Percentiles rank a stretch among this genome's conserved stretches.
Evolutionary conservation across 2,888 invertebrate species (phyloP).

Genomic region (Ophonus ardosiacus): DNA sequence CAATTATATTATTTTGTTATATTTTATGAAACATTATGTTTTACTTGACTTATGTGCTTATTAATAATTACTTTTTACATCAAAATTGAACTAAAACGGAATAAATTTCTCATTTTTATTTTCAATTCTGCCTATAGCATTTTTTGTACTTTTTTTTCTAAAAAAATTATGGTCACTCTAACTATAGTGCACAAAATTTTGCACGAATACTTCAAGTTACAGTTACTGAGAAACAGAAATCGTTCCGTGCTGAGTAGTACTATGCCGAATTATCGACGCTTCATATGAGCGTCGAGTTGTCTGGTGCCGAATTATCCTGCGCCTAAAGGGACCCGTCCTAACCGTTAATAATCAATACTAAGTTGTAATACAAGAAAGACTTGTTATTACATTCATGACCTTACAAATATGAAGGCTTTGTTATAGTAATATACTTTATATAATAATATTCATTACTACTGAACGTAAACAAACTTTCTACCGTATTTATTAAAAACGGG

Average conservation of each 20-base stretch:
- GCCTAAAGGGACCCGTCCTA: background rate
- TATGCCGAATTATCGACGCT: background rate
- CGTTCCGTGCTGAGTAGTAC: background rate
- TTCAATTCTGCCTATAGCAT: no score
- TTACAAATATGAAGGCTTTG: background rate
- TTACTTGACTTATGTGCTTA: no score
- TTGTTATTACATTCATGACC: slow-evolving; percentile 39
- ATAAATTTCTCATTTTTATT: no score
- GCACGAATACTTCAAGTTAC: no score
- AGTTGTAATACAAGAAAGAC: slow-evolving; percentile 44
- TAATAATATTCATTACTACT: background rate
- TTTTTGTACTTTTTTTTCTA: no score
- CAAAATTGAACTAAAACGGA: no score
- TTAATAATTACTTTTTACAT: no score
- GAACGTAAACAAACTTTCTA: background rate
- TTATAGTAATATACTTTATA: background rate
- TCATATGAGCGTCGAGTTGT: background rate
- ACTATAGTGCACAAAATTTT: no score
- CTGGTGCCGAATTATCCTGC: background rate
- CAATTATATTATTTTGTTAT: no score
- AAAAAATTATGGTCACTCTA: no score
- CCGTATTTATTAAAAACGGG: background rate
- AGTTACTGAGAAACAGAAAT: background rate
- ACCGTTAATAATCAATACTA: background rate
- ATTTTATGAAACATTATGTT: no score